A percentile compares a stretch with the other conserved stretches of the same genome.
These are phyloP conservation scores for Danio tinwini DNA, from an alignment of 2,797 vertebrate genomes.

Conservation along the genomic window DNA sequence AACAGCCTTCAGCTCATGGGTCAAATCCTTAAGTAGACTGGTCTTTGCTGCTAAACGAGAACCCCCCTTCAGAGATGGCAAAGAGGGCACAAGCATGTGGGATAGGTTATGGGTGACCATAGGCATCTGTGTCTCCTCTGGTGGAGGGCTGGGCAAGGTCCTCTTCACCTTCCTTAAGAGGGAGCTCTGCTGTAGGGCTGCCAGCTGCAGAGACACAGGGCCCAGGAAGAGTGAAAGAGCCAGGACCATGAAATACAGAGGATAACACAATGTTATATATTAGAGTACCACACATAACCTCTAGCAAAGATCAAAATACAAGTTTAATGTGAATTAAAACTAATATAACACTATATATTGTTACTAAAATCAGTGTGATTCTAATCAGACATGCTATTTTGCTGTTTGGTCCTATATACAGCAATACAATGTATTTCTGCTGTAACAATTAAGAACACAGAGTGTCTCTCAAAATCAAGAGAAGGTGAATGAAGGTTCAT, in stretches of 20 bases:
- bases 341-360: not conserved
- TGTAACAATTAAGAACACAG: not conserved
- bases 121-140: constrained; percentile 92
- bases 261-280: constrained; percentile 49
- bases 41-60: constrained; percentile 91
- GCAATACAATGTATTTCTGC: not conserved
- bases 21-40: constrained; percentile 94
- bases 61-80: constrained; percentile 80
- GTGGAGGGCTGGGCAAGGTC: constrained; percentile 97
- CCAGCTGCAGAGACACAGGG: constrained; percentile 84
- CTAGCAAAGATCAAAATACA: constrained; percentile 4
- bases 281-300: constrained; percentile 33
- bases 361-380: not conserved
- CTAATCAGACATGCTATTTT: not conserved
- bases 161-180: constrained; percentile 97
- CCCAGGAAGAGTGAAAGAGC: constrained; percentile 56
- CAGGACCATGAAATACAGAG: constrained; percentile 57
- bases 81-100: constrained; percentile 88
- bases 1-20: constrained; percentile 95
- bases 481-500: too few relatives aligned
- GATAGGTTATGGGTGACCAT: constrained; percentile 86
- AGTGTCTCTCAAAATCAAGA: not conserved
- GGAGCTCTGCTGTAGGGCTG: constrained; percentile 91
- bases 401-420: not conserved
- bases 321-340: not conserved